Base-by-base conservation (phyloP, 2,113 vertebrate genomes). In the Tretioscincus oriximinensis region DNA sequence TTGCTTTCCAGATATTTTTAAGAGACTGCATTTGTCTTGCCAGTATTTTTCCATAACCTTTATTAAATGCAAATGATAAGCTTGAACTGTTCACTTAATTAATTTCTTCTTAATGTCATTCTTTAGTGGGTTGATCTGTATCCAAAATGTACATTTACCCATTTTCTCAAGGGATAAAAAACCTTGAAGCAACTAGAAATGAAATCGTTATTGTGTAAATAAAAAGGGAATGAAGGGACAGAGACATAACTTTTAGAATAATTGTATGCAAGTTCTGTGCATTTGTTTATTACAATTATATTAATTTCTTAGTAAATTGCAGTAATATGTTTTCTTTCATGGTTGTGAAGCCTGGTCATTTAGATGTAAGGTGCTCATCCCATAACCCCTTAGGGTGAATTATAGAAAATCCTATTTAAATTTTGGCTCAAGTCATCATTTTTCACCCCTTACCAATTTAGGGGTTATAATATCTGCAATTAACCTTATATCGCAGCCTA, bases 111-210 rank as follows among this genome's bases (percentile, higher is more conserved):
- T 77, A 66, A 26, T 89, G 72, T 89, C 54, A 58, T 87, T 90
- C 90, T 82, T 77, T 80, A 90, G 81, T 80, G 77, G 80, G 81
- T 88, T 92, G 90, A 89, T 86, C 63, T 86, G 84, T 87, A 88
- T 93, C 89, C 88, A 93, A 89, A 91, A 90, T 84, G 90, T 85
- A 84, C 88, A 87, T 92, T 91, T 92, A 90, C 85, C 86, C 68
- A 54, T 84, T 81, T 86, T 85, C 85, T 86, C 78, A 81, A 90
- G 88, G 87, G 87, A 85, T 76, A 87, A 90, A 86, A 81, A 85
- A 89, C 78, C 83, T 89, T 90, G 76, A 85, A 81, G 72, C 84
- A n/a, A 24, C 76, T 88, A 85, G 18, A 18, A 58, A 58, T 58
- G 18, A 16, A 58, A 58, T 58, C 14, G 4, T 77, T 80, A 14